phyloP scores from a whole-genome alignment of 2,888 invertebrate genomes.

The Hirtodrosophila duncani region DNA sequence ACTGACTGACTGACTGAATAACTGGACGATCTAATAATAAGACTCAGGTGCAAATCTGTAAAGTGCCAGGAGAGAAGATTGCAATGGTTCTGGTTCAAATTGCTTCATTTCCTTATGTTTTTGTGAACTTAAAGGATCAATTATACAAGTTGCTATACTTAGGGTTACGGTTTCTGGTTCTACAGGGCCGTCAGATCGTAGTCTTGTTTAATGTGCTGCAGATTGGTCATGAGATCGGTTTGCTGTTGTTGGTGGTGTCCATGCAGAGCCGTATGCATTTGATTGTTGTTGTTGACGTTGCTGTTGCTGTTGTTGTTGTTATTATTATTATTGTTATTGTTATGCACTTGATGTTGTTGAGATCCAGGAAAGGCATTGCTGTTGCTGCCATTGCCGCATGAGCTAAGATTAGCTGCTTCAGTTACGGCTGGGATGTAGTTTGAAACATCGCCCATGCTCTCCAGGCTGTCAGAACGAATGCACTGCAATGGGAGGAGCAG shows the following conservation, averaged over 20 bases:
- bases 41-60: no score
- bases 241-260: slow-evolving; percentile 58
- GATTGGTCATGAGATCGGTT: slow-evolving; percentile 75
- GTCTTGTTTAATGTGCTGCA: slow-evolving; percentile 87
- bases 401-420: slow-evolving; percentile 66
- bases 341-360: slow-evolving; percentile 59
- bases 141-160: slow-evolving; percentile 29
- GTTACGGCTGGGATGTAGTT: slow-evolving; percentile 77
- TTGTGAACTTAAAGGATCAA: slow-evolving; percentile 47
- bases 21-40: no score
- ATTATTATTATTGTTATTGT: slow-evolving; percentile 25
- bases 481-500: slow-evolving; percentile 61
- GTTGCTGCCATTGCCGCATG: slow-evolving; percentile 62
- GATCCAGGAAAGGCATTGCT: slow-evolving; percentile 66
- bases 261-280: slow-evolving; percentile 55
- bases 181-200: slow-evolving; percentile 91
- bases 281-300: slow-evolving; percentile 67
- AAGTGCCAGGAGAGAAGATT: no score
- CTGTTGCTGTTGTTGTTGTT: slow-evolving; percentile 79
- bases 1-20: no score
- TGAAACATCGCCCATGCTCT: slow-evolving; percentile 82
- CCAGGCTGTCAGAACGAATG: slow-evolving; percentile 82
- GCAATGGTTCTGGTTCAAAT: no score
- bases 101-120: no score
- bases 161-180: slow-evolving; percentile 51